Evolutionary conservation across 2,113 vertebrate species (phyloP).

Genomic region (Peromyscus maniculatus): DNA sequence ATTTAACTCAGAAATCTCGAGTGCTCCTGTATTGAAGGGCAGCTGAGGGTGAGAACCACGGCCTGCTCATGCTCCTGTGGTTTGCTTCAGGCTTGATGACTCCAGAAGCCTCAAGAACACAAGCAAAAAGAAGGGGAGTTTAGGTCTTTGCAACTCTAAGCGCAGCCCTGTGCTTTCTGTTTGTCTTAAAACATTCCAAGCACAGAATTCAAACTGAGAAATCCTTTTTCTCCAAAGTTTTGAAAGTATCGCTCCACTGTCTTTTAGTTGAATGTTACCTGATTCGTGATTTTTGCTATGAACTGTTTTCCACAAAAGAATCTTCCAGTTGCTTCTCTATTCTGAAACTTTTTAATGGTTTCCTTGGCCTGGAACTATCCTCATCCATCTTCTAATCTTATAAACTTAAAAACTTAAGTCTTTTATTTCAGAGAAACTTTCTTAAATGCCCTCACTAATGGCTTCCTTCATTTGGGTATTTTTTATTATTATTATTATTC

Average conservation of each 20-base stretch:
- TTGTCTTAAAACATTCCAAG: neutral
- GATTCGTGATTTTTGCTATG: neutral
- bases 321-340: neutral
- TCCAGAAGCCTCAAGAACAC: neutral
- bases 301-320: neutral
- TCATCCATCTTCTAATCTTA: neutral
- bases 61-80: neutral
- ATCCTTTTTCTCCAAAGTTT: neutral
- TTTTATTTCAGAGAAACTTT: constrained; percentile 1
- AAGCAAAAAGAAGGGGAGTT: neutral
- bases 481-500: neutral
- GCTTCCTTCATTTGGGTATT: neutral
- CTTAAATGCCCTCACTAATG: neutral
- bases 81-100: neutral
- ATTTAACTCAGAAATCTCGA: neutral
- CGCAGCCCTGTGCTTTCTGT: neutral
- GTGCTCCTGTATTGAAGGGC: neutral
- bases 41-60: neutral
- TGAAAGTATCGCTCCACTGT: neutral
- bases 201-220: neutral
- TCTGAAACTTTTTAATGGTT: neutral
- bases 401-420: neutral
- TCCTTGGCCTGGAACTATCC: neutral
- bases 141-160: neutral
- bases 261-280: neutral